Conservation (phyloP, 2,888 invertebrate species). For the Malachius bipustulatus region DNA sequence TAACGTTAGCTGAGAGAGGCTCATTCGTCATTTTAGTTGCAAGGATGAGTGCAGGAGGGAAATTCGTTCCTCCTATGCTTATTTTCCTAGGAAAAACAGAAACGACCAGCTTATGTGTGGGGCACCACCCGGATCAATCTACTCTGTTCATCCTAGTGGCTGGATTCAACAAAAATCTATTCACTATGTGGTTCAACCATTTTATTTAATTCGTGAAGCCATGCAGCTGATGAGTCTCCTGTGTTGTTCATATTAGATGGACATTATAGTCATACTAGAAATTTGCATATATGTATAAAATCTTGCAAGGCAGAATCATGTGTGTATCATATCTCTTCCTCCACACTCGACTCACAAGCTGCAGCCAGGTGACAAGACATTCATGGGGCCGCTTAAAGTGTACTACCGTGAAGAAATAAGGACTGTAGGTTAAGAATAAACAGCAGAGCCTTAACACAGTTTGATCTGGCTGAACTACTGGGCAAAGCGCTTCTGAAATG, state of each 20-base stretch:
- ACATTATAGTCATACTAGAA: constrained; percentile 12
- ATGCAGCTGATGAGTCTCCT: constrained; percentile 10
- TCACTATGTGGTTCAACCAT: constrained; percentile 6
- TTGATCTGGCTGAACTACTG: constrained; percentile 7
- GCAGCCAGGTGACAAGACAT: constrained; percentile 9
- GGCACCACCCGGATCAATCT: constrained; percentile 22
- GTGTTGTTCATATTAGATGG: constrained; percentile 8
- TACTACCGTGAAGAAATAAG: constrained; percentile 9
- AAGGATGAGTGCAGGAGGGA: constrained; percentile 25
- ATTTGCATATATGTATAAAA: constrained; percentile 25
- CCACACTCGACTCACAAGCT: constrained; percentile 11
- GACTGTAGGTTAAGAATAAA: constrained; percentile 9
- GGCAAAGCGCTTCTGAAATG: no score
- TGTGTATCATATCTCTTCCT: constrained; percentile 5
- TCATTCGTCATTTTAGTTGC: constrained; percentile 22
- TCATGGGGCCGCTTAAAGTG: constrained; percentile 8
- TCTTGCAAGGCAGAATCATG: constrained; percentile 2
- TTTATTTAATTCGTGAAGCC: constrained; percentile 8
- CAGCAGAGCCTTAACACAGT: constrained; percentile 9
- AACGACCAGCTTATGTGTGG: constrained; percentile 23
- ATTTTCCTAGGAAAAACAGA: constrained; percentile 27
- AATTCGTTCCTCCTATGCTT: constrained; percentile 26
- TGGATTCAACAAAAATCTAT: constrained; percentile 8
- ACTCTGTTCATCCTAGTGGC: constrained; percentile 15
- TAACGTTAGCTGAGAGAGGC: constrained; percentile 27